phyloP scores from a whole-genome alignment of 1,140 invertebrate species.

The Epicauta chinensis region DNA sequence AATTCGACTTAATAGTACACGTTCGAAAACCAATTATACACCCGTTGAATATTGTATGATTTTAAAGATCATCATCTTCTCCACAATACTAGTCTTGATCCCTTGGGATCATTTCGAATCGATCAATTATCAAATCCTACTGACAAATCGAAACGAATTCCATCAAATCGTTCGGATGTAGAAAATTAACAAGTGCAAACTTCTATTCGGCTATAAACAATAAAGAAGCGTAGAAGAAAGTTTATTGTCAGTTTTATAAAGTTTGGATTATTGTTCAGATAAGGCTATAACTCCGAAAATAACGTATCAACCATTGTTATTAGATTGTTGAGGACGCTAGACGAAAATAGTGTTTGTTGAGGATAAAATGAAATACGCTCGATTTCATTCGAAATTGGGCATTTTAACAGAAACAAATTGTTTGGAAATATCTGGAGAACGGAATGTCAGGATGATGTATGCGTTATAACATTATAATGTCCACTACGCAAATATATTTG shows the following conservation, averaged over 20 bases:
- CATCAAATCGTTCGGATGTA: background rate
- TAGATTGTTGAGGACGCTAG: background rate
- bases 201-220: no score
- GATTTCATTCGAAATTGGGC: slow-evolving; percentile 11
- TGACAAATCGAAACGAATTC: no score
- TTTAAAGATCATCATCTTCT: slow-evolving; percentile 6
- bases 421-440: slow-evolving; percentile 15
- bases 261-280: background rate
- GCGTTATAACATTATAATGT: no score
- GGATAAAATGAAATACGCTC: slow-evolving; percentile 7
- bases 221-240: background rate
- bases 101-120: no score
- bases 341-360: background rate
- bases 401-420: slow-evolving; percentile 16
- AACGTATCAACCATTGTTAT: background rate
- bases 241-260: no score
- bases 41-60: slow-evolving; percentile 3
- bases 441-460: slow-evolving; percentile 14
- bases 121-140: no score
- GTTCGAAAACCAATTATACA: slow-evolving; percentile 4
- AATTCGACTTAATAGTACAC: slow-evolving; percentile 6
- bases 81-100: slow-evolving; percentile 5
- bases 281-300: background rate
- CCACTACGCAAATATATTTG: no score
- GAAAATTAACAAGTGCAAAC: slow-evolving; percentile 1